These are phyloP conservation scores for Hemitrygon akajei DNA, from an alignment of 2,797 vertebrate genomes.

Conservation along the genomic window DNA sequence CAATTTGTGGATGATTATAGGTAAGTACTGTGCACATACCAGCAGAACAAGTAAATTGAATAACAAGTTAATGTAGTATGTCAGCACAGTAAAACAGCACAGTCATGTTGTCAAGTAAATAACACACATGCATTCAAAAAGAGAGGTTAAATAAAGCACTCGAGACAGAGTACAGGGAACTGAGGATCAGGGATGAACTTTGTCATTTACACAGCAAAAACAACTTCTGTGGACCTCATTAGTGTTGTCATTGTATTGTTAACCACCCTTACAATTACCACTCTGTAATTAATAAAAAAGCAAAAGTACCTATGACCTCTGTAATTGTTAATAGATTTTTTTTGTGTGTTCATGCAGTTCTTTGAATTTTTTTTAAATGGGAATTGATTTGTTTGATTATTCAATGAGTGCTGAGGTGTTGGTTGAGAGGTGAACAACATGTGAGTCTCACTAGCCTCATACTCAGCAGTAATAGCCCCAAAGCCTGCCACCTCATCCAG, in stretches of 20 bases:
- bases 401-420: background rate
- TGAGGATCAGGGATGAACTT: background rate
- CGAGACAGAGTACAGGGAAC: background rate
- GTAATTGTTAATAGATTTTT: background rate
- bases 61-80: background rate
- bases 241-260: background rate
- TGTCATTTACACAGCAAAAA: constrained; percentile 6
- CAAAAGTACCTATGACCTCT: background rate
- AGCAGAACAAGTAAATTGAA: background rate
- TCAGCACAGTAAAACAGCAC: background rate
- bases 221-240: background rate
- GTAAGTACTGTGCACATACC: background rate
- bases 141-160: background rate
- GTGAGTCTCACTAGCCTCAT: too few species aligned
- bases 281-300: background rate
- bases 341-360: background rate
- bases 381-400: background rate
- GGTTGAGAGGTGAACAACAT: background rate
- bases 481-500: too few species aligned
- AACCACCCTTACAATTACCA: background rate
- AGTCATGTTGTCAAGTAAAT: background rate
- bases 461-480: too few species aligned
- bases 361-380: background rate
- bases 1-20: background rate
- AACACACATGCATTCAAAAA: background rate